A percentile compares a stretch with the other conserved stretches of the same genome.
Evolutionary conservation across 2,888 invertebrate genomes (phyloP).

Genomic region (Leptinotarsa haldemani): DNA sequence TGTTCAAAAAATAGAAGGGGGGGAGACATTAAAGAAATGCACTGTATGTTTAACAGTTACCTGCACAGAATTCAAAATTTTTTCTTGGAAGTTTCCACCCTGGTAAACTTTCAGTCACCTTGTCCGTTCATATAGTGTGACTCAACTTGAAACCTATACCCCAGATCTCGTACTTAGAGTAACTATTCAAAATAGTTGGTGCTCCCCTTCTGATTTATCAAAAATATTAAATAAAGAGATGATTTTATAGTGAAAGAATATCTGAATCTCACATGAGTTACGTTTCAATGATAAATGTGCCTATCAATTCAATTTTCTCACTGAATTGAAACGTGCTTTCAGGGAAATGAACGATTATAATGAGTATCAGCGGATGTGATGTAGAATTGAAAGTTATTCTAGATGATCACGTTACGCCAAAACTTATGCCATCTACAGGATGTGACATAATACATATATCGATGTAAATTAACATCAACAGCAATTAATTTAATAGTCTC

Average conservation of each 20-base stretch:
- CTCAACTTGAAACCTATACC: no score
- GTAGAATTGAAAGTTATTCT: neutral
- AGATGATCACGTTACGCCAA: slow-evolving; percentile 1
- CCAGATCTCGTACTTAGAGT: no score
- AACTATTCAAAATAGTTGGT: no score
- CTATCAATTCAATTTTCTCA: neutral
- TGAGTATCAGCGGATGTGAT: neutral
- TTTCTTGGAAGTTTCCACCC: no score
- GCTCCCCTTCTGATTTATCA: no score
- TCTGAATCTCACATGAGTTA: no score
- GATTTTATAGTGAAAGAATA: no score
- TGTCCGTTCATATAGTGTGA: neutral
- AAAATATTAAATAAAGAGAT: neutral
- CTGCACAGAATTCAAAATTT: no score
- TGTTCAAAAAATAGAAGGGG: no score
- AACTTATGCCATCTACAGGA: neutral
- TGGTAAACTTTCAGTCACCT: neutral
- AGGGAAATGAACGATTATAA: neutral
- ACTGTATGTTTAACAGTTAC: no score
- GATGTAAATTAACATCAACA: neutral
- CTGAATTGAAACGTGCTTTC: neutral
- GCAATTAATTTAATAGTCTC: neutral
- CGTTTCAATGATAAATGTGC: no score
- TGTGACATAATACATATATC: neutral
- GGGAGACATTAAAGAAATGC: no score